Evolutionary conservation across 2,888 invertebrate species (phyloP), one percentile per base, ranked within the genome.

Genomic region (Plagodis pulveraria): DNA sequence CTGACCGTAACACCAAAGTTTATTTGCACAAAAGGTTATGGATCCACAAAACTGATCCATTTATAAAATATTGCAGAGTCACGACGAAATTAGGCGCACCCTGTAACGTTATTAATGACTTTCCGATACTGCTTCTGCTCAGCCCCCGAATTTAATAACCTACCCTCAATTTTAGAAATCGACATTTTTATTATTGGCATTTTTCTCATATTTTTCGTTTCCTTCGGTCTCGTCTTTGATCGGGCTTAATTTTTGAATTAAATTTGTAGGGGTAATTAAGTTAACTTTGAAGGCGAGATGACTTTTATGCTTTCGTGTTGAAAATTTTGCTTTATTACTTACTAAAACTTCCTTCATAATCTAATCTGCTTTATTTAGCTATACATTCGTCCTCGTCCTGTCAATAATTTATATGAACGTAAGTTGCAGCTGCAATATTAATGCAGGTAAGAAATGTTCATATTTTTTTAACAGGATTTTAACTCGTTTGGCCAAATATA

Each of bases 21-120:
- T 69, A 67, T 69, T 66, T 65, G 68, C 64, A 65, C 59, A 66
- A 62, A 70, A 65, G 70, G 66, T 65, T 73, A 69, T 22, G 72
- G 72, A 76, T 72, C 74, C 71, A 67, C 75, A 75, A 78, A 81
- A 82, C 75, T 75, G 74, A 79, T 83, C 81, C 80, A 78, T 81
- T 81, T 78, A 74, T 74, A 75, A 83, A 83, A 83, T 84, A 80
- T 79, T 77, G 74, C 73, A 72, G 75, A 84, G 88, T 89, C 87
- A 88, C 77, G 85, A 69, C 77, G 80, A 82, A 88, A 87, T 87
- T 85, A 87, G 83, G 83, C 80, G 76, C 86, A 84, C 79, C 77
- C 84, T 86, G 85, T 85, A 86, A 81, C 83, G 73, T 87, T 88
- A 89, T 89, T 89, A 88, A 89, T 89, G 89, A 89, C 80, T 89